Evolutionary conservation across 1,140 invertebrate species (phyloP).

Genomic region (Lepidurus couesii): DNA sequence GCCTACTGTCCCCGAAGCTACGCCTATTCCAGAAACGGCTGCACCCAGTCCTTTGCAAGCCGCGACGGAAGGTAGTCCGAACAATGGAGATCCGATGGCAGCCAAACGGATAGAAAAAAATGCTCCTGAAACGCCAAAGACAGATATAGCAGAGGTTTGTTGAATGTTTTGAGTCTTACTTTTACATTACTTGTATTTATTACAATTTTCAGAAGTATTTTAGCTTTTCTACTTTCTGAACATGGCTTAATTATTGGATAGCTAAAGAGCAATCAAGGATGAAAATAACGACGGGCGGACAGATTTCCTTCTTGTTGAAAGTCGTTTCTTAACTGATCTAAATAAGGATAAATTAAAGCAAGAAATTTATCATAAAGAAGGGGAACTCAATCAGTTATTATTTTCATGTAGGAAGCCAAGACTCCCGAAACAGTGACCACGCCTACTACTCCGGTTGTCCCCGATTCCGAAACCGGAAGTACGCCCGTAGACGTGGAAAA

Average conservation of each 20-base stretch:
- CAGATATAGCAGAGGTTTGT: neutral
- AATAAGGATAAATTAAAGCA: neutral
- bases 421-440: neutral
- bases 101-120: neutral
- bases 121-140: neutral
- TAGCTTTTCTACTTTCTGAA: neutral
- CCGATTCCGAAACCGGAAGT: neutral
- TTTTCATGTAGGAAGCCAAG: neutral
- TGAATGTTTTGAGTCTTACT: neutral
- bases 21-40: neutral
- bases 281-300: slow-evolving; percentile 31
- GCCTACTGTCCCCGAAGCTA: neutral
- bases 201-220: neutral
- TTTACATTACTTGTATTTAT: neutral
- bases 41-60: neutral
- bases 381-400: neutral
- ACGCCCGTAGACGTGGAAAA: neutral
- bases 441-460: neutral
- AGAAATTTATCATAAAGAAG: neutral
- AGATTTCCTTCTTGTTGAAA: slow-evolving; percentile 30
- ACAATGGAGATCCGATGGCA: neutral
- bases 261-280: slow-evolving; percentile 6
- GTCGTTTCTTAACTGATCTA: slow-evolving; percentile 29
- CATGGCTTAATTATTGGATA: neutral
- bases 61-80: neutral